These are phyloP conservation scores for Orthonevra nobilis DNA, from an alignment of 2,888 invertebrate genomes.

Conservation along the genomic window DNA sequence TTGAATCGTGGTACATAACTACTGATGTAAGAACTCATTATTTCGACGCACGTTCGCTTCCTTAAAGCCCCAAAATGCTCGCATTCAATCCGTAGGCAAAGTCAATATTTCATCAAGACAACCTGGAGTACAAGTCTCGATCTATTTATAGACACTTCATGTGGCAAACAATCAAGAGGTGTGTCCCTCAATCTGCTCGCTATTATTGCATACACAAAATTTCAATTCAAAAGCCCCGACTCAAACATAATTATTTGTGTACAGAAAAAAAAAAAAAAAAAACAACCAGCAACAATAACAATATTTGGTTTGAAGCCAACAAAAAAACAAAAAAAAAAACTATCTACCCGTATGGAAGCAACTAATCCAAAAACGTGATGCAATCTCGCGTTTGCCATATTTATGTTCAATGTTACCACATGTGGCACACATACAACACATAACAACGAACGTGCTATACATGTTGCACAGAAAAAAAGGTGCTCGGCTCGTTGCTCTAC, in stretches of 20 bases:
- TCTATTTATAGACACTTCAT: slow-evolving; percentile 37
- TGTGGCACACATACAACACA: slow-evolving; percentile 61
- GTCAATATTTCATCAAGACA: slow-evolving; percentile 29
- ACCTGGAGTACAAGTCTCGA: slow-evolving; percentile 29
- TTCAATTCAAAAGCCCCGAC: slow-evolving; percentile 43
- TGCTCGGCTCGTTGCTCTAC: slow-evolving; percentile 50
- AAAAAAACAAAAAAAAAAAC: slow-evolving; percentile 6
- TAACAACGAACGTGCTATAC: slow-evolving; percentile 57
- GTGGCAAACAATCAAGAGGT: slow-evolving; percentile 48
- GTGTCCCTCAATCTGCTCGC: slow-evolving; percentile 31
- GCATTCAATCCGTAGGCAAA: slow-evolving; percentile 1
- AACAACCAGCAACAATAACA: too few relatives aligned
- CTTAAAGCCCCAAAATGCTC: too few relatives aligned
- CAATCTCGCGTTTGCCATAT: slow-evolving; percentile 57
- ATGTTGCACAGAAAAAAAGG: slow-evolving; percentile 58
- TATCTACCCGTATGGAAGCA: slow-evolving; percentile 13
- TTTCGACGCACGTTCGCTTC: too few relatives aligned
- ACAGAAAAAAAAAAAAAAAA: slow-evolving; percentile 25
- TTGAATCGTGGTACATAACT: too few relatives aligned
- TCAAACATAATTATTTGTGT: slow-evolving; percentile 57
- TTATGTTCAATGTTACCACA: slow-evolving; percentile 69
- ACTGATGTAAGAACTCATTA: too few relatives aligned
- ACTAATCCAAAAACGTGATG: slow-evolving; percentile 66
- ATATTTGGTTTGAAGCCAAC: slow-evolving; percentile 46
- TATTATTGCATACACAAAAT: slow-evolving; percentile 15